phyloP scores from a whole-genome alignment of 2,113 vertebrate species.

The Agapornis roseicollis region DNA sequence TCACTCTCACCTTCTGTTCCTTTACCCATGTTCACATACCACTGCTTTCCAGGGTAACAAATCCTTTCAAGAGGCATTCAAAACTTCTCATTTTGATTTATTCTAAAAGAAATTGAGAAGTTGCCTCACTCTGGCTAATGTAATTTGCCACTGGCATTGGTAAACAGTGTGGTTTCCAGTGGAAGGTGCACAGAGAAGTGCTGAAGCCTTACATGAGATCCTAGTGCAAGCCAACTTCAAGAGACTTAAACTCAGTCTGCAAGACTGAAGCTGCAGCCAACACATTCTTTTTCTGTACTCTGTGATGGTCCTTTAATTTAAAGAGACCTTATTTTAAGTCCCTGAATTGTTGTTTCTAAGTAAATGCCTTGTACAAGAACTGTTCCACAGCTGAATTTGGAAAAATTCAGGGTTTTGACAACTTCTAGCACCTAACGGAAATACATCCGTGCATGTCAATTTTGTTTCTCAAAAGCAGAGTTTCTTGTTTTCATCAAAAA shows the following conservation, averaged over 20 bases:
- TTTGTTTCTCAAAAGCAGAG: not conserved
- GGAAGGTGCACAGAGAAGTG: not conserved
- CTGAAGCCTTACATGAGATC: not conserved
- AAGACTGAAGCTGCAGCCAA: not conserved
- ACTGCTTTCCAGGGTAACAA: not conserved
- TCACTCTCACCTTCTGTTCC: not conserved
- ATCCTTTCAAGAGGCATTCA: not conserved
- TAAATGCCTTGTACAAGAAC: not conserved
- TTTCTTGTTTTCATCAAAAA: not conserved
- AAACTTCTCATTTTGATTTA: not conserved
- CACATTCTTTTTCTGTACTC: not conserved
- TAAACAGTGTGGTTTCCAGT: not conserved
- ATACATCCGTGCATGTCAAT: not conserved
- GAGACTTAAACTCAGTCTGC: not conserved
- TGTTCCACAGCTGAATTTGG: not conserved
- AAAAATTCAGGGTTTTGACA: not conserved
- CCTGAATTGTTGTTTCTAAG: not conserved
- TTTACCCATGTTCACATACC: not conserved
- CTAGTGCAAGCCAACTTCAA: not conserved
- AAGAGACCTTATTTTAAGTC: not conserved
- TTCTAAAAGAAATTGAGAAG: not conserved
- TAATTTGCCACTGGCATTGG: not conserved
- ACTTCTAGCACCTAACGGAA: not conserved
- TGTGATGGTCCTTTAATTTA: not conserved
- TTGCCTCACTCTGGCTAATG: not conserved